These are phyloP conservation scores for Hipparchia sbordonii DNA, from an alignment of 2,888 invertebrate species.

Conservation along the genomic window DNA sequence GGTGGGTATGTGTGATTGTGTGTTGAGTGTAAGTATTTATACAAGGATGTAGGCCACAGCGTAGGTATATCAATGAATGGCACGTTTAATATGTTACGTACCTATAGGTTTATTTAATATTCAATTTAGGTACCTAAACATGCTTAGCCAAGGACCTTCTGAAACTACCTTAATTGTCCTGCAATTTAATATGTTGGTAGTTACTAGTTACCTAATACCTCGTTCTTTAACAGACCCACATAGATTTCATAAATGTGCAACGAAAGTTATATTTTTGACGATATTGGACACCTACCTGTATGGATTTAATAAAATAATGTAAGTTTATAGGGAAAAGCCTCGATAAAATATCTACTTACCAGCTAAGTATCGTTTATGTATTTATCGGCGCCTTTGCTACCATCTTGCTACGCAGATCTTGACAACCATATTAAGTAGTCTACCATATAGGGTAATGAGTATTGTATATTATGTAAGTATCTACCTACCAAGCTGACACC, in stretches of 20 bases:
- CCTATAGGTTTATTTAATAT: neutral
- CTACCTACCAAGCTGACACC: neutral
- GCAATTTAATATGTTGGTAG: too few species aligned
- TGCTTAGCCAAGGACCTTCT: neutral
- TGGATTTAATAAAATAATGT: too few species aligned
- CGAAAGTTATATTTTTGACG: too few species aligned
- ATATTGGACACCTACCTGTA: too few species aligned
- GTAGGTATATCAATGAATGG: neutral
- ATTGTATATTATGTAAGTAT: neutral
- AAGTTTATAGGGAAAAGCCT: neutral
- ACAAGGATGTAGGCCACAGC: neutral
- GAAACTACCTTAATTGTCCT: neutral
- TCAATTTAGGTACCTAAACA: neutral
- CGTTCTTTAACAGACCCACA: too few species aligned
- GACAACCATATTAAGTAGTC: neutral
- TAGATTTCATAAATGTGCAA: too few species aligned
- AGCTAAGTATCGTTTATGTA: neutral
- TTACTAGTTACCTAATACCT: too few species aligned
- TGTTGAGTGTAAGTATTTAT: neutral
- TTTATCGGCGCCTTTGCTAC: constrained; percentile 3
- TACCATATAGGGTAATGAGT: neutral
- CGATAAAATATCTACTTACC: neutral
- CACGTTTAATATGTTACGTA: too few species aligned
- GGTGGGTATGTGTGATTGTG: neutral
- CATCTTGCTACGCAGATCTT: neutral